Evolutionary conservation across 2,113 vertebrate species (phyloP).

Genomic region (Oncorhynchus kisutch): DNA sequence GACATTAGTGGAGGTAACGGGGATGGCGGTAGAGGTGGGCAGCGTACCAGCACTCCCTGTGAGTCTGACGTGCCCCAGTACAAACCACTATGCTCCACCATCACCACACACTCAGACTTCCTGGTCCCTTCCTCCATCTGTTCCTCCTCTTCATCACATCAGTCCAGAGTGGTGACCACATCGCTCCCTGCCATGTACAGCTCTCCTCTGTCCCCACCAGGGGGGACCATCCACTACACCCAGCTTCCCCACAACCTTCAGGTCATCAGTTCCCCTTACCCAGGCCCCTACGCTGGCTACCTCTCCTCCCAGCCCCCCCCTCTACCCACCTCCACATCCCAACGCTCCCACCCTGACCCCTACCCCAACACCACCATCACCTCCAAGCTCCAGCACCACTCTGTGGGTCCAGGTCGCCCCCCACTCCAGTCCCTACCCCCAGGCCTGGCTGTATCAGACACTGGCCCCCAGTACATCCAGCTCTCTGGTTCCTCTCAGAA

Average conservation of each 20-base stretch:
- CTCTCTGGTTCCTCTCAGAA: conserved; percentile 80
- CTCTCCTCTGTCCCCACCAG: conserved; percentile 65
- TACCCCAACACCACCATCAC: conserved; percentile 81
- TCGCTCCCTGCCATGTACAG: conserved; percentile 82
- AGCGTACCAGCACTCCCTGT: conserved; percentile 47
- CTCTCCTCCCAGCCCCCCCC: conserved; percentile 88
- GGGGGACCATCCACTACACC: conserved; percentile 78
- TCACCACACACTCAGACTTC: background rate
- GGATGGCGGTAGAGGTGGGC: conserved; percentile 17
- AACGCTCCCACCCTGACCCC: conserved; percentile 79
- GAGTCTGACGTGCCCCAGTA: conserved; percentile 79
- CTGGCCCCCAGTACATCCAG: conserved; percentile 41
- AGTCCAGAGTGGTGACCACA: conserved; percentile 63
- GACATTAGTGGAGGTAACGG: conserved; percentile 56
- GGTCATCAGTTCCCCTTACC: conserved; percentile 87
- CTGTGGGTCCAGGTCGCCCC: too few relatives aligned
- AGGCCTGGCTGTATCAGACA: too few relatives aligned
- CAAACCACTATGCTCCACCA: conserved; percentile 67
- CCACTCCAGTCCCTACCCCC: too few relatives aligned
- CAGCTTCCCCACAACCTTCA: conserved; percentile 90
- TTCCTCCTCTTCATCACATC: conserved; percentile 64
- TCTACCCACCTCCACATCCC: conserved; percentile 75
- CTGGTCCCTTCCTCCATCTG: conserved; percentile 29
- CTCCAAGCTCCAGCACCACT: too few relatives aligned
- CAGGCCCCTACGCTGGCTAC: conserved; percentile 86